These are phyloP conservation scores for Buathra laborator DNA, from an alignment of 2,888 invertebrate species.

Conservation along the genomic window DNA sequence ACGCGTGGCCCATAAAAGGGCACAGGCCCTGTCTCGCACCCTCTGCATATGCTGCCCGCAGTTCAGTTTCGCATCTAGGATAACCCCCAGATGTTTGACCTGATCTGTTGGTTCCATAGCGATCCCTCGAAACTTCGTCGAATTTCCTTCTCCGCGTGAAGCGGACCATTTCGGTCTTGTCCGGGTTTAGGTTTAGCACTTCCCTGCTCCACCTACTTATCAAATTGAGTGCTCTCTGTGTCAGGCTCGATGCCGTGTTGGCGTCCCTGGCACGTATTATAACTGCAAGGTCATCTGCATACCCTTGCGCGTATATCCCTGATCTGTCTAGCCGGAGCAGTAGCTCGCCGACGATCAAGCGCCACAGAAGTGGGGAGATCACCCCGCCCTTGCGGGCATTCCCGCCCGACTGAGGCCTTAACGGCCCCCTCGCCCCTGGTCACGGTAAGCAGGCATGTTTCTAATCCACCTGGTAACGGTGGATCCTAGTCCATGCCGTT, in stretches of 20 bases:
- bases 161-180: slow-evolving; percentile 45
- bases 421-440: not conserved
- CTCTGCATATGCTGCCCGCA: slow-evolving; percentile 21
- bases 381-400: slow-evolving; percentile 41
- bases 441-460: slow-evolving; percentile 23
- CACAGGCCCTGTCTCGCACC: slow-evolving; percentile 18
- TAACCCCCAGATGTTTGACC: not conserved
- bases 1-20: not conserved
- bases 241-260: slow-evolving; percentile 19
- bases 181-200: slow-evolving; percentile 45
- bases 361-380: slow-evolving; percentile 40
- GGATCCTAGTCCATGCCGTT: not conserved
- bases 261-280: slow-evolving; percentile 26
- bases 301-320: slow-evolving; percentile 37
- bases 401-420: not conserved
- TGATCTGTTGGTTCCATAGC: not conserved
- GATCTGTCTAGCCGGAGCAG: not conserved
- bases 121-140: not conserved
- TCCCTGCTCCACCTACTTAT: slow-evolving; percentile 20
- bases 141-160: slow-evolving; percentile 41
- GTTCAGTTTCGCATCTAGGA: slow-evolving; percentile 6
- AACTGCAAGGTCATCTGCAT: slow-evolving; percentile 40
- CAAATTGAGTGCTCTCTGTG: slow-evolving; percentile 23
- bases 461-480: slow-evolving; percentile 25
- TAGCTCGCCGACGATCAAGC: slow-evolving; percentile 38